Percentiles rank a stretch among this genome's conserved stretches.
phyloP scores from a whole-genome alignment of 2,113 vertebrate species.

The Cepphus grylle region DNA sequence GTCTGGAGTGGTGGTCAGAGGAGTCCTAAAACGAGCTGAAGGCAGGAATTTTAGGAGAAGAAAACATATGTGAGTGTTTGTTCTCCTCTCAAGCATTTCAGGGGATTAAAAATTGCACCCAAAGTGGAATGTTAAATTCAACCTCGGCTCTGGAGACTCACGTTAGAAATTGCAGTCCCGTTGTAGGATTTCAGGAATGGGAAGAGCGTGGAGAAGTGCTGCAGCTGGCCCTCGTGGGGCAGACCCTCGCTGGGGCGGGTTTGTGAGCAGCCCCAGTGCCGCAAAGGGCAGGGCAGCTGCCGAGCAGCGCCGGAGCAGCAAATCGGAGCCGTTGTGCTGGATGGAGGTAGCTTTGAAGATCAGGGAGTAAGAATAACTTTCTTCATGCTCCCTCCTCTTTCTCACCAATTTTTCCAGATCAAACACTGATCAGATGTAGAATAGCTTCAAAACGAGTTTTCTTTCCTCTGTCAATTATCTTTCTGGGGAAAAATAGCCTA shows the following conservation, averaged over 20 bases:
- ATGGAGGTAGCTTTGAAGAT: background rate
- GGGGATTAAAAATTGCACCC: background rate
- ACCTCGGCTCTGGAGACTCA: background rate
- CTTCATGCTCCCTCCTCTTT: background rate
- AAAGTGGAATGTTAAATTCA: background rate
- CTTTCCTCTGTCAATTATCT: background rate
- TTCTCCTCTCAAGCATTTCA: background rate
- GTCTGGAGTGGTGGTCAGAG: background rate
- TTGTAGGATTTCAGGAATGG: background rate
- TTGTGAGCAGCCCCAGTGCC: background rate
- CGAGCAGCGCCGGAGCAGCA: fast-evolving
- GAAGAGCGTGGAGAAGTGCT: background rate
- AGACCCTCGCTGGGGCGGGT: background rate
- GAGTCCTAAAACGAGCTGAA: background rate
- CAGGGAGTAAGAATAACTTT: background rate
- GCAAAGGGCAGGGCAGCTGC: background rate
- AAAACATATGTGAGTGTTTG: background rate
- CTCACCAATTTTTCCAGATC: background rate
- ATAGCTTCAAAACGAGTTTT: background rate
- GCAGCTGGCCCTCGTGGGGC: background rate
- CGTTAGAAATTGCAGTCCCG: background rate
- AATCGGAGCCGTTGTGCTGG: background rate
- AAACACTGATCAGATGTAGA: background rate
- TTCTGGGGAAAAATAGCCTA: background rate
- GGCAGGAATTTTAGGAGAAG: background rate